phyloP scores from a whole-genome alignment of 2,113 vertebrate genomes.

The Grammomys surdaster region DNA sequence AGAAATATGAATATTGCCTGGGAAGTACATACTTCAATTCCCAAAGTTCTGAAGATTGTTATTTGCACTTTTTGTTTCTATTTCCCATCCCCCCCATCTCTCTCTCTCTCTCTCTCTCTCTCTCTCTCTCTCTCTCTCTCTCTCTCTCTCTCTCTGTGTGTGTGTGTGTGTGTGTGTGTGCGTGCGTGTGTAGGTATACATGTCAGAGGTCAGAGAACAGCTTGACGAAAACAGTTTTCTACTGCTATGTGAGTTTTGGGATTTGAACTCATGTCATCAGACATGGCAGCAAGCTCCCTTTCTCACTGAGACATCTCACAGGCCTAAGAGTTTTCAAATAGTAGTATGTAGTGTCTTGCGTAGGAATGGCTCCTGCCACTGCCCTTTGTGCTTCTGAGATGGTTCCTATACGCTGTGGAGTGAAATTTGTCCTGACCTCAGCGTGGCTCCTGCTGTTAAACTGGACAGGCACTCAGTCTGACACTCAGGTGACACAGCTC shows the following conservation, averaged over 20 bases:
- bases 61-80: not conserved
- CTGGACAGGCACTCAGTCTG: not conserved
- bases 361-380: not conserved
- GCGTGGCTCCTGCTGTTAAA: not conserved
- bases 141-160: not conserved
- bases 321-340: not conserved
- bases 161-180: not conserved
- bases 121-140: not conserved
- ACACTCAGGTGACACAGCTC: conserved; percentile 26
- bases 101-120: too few relatives aligned
- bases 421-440: not conserved
- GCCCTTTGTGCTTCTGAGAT: not conserved
- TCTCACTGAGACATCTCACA: not conserved
- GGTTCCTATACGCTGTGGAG: not conserved
- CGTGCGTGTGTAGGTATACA: not conserved
- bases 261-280: not conserved
- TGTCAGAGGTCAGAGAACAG: too few relatives aligned
- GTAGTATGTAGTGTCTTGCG: not conserved
- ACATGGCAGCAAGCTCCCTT: not conserved
- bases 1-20: not conserved
- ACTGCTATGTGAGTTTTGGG: not conserved
- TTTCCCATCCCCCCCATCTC: not conserved
- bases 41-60: not conserved
- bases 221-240: not conserved
- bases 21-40: not conserved